Evolutionary conservation across 2,797 vertebrate species (phyloP).

Genomic region (Hoplostethus atlanticus): DNA sequence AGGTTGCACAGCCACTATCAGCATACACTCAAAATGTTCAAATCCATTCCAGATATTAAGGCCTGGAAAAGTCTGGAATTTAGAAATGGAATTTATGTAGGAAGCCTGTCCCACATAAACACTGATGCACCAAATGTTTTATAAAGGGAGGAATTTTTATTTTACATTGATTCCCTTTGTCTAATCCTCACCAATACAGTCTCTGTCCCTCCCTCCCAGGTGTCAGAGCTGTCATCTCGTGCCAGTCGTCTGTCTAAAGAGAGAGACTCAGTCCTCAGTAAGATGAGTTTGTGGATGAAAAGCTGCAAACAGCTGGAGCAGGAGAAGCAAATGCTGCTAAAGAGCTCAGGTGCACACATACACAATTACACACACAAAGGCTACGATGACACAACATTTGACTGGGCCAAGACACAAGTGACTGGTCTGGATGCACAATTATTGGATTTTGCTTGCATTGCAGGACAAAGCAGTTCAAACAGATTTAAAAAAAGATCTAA

Average conservation of each 20-base stretch:
- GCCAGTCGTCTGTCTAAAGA: constrained; percentile 83
- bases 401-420: no score
- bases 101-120: not conserved
- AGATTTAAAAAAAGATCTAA: no score
- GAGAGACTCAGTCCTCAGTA: constrained; percentile 80
- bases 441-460: no score
- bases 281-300: constrained; percentile 89
- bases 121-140: not conserved
- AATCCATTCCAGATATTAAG: not conserved
- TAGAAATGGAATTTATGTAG: not conserved
- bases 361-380: not conserved
- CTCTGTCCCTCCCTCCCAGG: constrained; percentile 66
- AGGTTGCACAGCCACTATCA: no score
- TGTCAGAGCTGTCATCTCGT: constrained; percentile 69
- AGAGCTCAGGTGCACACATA: constrained; percentile 60
- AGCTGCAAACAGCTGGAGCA: constrained; percentile 89
- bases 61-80: not conserved
- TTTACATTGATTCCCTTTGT: not conserved
- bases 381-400: not conserved
- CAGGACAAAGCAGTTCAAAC: no score
- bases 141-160: not conserved
- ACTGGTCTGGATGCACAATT: no score
- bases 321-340: constrained; percentile 86
- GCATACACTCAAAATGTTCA: not conserved
- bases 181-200: not conserved